phyloP scores from a whole-genome alignment of 2,888 invertebrate genomes.

The Agrotis ipsilon region DNA sequence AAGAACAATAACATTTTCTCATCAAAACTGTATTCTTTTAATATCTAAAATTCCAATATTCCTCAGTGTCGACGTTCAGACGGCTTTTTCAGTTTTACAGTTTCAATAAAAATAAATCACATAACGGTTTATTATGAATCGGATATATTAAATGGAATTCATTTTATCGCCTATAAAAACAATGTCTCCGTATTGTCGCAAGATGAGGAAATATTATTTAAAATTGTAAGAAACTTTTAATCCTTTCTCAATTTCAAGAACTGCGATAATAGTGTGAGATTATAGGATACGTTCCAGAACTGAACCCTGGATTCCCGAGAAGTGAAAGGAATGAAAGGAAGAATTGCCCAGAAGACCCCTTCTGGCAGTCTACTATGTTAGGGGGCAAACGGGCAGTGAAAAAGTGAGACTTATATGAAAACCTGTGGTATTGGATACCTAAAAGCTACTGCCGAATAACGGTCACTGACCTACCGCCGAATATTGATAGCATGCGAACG shows the following conservation, averaged over 20 bases:
- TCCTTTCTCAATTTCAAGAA: not conserved
- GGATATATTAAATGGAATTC: constrained; percentile 28
- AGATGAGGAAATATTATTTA: not conserved
- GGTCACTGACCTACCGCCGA: constrained; percentile 66
- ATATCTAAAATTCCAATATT: constrained; percentile 11
- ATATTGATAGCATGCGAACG: constrained; percentile 65
- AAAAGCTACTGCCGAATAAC: constrained; percentile 63
- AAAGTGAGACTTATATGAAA: constrained; percentile 18
- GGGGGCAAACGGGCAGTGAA: no score
- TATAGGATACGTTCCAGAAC: no score
- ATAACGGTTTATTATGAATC: constrained; percentile 29
- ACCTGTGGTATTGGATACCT: constrained; percentile 44
- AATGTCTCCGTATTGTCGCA: constrained; percentile 14
- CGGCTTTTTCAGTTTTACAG: constrained; percentile 35
- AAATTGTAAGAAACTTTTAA: not conserved
- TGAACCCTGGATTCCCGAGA: no score
- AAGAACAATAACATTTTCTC: not conserved
- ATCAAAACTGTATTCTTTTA: constrained; percentile 9
- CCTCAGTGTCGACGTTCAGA: constrained; percentile 16
- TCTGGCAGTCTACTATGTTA: no score
- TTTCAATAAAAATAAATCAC: constrained; percentile 33
- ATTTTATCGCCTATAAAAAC: constrained; percentile 33
- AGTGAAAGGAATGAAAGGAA: no score
- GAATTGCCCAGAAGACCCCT: no score
- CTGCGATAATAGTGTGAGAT: not conserved